Percentiles rank a stretch among this genome's conserved stretches.
Conservation (phyloP, 2,888 invertebrate genomes). For the Rotaria macrura region DNA sequence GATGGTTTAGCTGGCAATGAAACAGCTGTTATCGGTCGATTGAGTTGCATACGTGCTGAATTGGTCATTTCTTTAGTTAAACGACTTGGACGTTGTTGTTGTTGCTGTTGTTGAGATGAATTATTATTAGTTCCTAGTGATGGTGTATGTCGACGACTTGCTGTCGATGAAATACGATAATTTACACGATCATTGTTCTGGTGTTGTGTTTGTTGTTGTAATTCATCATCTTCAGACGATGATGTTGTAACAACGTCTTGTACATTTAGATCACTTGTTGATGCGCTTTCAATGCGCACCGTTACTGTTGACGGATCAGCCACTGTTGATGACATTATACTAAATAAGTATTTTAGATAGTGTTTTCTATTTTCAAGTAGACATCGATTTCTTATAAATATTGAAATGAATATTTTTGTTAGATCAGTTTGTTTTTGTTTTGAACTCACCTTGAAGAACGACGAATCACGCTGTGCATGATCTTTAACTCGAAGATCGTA, state of each 20-base stretch:
- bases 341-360: neutral
- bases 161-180: neutral
- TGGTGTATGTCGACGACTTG: neutral
- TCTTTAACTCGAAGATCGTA: neutral
- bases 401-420: too few relatives aligned
- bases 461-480: neutral
- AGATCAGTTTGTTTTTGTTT: neutral
- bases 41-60: neutral
- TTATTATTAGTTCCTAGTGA: neutral
- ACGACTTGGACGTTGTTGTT: neutral
- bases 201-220: neutral
- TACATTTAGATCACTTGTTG: constrained; percentile 14
- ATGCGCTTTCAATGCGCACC: neutral
- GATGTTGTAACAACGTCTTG: neutral
- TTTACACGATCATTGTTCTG: neutral
- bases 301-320: neutral
- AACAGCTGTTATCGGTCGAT: neutral
- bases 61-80: neutral
- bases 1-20: neutral
- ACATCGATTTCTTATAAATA: neutral
- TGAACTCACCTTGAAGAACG: neutral
- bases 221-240: neutral
- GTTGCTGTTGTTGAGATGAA: neutral
- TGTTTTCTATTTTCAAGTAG: neutral
- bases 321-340: neutral